A percentile compares a stretch with the other conserved stretches of the same genome.
Conservation (phyloP, 2,888 invertebrate genomes). For the Matsumyia berberina region DNA sequence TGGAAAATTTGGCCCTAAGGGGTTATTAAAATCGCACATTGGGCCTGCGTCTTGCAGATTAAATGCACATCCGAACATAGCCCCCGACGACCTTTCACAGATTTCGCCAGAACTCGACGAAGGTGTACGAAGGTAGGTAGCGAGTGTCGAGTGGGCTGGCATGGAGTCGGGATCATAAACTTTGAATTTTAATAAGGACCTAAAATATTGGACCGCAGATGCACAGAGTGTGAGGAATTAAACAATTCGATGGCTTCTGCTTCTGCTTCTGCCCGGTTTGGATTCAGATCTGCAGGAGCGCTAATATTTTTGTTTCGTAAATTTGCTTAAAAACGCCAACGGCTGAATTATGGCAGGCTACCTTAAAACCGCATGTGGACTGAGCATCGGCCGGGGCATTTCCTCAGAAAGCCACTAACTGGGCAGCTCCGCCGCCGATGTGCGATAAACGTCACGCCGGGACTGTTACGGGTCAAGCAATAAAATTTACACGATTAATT, state of each 20-base stretch:
- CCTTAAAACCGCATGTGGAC: conserved; percentile 59
- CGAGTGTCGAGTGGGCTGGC: conserved; percentile 64
- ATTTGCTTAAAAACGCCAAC: conserved; percentile 73
- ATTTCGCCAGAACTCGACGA: conserved; percentile 55
- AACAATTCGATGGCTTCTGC: conserved; percentile 56
- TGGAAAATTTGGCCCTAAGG: conserved; percentile 65
- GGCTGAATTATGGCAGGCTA: conserved; percentile 73
- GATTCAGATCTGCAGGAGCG: conserved; percentile 52
- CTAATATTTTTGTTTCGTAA: conserved; percentile 69
- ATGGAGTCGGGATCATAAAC: conserved; percentile 56
- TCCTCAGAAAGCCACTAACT: conserved; percentile 54
- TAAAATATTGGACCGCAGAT: conserved; percentile 71
- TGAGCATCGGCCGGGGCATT: conserved; percentile 53
- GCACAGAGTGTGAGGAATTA: conserved; percentile 43
- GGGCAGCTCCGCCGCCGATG: conserved; percentile 29
- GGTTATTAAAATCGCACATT: conserved; percentile 71
- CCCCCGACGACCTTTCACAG: conserved; percentile 55
- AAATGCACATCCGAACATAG: conserved; percentile 39
- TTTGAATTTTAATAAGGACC: conserved; percentile 73
- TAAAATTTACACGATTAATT: conserved; percentile 75
- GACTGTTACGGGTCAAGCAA: conserved; percentile 60
- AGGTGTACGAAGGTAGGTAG: neutral
- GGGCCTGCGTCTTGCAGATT: conserved; percentile 40
- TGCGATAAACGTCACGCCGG: conserved; percentile 66
- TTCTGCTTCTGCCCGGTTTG: conserved; percentile 4